Evolutionary conservation across 2,113 vertebrate species (phyloP).

Genomic region (Noctilio leporinus): DNA sequence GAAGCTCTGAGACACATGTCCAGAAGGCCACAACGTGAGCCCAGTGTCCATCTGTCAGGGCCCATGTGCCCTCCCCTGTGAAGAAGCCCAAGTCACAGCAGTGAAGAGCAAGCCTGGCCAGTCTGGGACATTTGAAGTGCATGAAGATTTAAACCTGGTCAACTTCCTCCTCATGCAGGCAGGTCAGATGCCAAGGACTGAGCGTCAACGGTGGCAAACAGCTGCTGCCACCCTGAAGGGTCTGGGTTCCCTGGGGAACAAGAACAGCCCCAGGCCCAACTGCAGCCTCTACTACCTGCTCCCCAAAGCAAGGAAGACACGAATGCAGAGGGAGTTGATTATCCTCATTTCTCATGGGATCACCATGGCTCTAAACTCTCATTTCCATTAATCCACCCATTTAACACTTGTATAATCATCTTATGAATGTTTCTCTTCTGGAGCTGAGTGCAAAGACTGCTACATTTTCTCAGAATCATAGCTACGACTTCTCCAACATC

Average conservation of each 20-base stretch:
- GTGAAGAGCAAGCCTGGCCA: background rate
- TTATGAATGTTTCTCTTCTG: background rate
- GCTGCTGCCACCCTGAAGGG: background rate
- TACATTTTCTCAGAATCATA: background rate
- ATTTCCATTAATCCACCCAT: background rate
- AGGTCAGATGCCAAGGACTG: background rate
- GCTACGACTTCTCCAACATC: background rate
- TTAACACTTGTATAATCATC: background rate
- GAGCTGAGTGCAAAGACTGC: background rate
- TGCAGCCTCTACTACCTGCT: background rate
- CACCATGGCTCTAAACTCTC: background rate
- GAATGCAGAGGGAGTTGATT: background rate
- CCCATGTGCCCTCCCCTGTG: background rate
- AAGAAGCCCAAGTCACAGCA: background rate
- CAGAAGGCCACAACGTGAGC: background rate
- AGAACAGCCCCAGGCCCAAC: background rate
- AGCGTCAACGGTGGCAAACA: background rate
- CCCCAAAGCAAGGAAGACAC: background rate
- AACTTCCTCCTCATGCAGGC: background rate
- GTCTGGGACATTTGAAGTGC: background rate
- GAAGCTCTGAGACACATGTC: background rate
- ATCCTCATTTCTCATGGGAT: background rate
- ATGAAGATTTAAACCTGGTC: background rate
- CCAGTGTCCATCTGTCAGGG: background rate
- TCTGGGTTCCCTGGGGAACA: background rate